These are phyloP conservation scores for Holothuria leucospilota DNA, from an alignment of 53 echinoderm and acorn worm genomes.

Conservation along the genomic window DNA sequence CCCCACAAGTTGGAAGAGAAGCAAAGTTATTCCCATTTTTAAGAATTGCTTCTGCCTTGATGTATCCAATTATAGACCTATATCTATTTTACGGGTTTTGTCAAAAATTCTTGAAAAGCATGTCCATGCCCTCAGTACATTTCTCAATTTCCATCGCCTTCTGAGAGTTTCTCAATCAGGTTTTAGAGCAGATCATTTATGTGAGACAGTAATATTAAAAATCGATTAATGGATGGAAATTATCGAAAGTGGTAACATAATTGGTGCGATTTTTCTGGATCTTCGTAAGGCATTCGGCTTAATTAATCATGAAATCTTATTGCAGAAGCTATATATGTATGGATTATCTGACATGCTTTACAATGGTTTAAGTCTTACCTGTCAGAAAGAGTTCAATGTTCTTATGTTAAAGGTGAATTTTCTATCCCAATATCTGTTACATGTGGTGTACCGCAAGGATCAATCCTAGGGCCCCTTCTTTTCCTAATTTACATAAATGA, in stretches of 20 bases:
- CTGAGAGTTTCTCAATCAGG: too few species aligned
- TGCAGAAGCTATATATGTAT: background rate
- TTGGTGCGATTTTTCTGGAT: background rate
- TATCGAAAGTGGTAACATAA: background rate
- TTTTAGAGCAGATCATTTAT: background rate
- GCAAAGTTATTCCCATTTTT: constrained; percentile 7
- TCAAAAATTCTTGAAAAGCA: constrained; percentile 17
- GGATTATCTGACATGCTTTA: too few species aligned
- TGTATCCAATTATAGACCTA: background rate
- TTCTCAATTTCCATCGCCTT: too few species aligned
- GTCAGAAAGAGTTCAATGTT: background rate
- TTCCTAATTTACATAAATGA: background rate
- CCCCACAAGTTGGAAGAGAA: constrained; percentile 8
- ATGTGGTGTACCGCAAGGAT: constrained; percentile 28
- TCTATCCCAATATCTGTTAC: background rate
- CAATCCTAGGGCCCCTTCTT: constrained; percentile 10
- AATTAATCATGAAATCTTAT: constrained; percentile 3
- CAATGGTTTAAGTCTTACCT: background rate
- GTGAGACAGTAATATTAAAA: constrained; percentile 7
- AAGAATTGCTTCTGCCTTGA: background rate
- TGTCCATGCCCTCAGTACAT: background rate
- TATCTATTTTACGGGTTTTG: background rate
- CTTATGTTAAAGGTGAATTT: background rate
- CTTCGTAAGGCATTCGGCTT: constrained; percentile 9
- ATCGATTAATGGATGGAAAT: background rate